phyloP scores from a whole-genome alignment of 2,113 vertebrate species.

The Indicator maculatus region DNA sequence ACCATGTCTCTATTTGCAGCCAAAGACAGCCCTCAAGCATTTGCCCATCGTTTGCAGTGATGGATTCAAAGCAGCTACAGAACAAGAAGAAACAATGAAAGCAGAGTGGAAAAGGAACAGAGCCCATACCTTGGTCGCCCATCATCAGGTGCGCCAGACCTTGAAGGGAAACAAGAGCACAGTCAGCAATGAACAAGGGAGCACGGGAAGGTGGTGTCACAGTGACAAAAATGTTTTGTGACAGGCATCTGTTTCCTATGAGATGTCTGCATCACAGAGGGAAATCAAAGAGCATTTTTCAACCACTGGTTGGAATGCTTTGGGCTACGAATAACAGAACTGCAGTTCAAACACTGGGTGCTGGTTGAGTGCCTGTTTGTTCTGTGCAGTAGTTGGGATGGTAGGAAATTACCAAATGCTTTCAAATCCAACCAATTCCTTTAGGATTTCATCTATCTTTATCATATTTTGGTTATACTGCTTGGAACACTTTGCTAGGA shows the following conservation, averaged over 20 bases:
- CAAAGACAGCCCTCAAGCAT: slow-evolving; percentile 81
- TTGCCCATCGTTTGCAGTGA: slow-evolving; percentile 77
- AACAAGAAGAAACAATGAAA: slow-evolving; percentile 82
- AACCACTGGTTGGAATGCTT: slow-evolving; percentile 85
- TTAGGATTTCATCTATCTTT: slow-evolving; percentile 42
- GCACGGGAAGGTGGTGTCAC: slow-evolving; percentile 89
- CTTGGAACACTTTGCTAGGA: slow-evolving; percentile 40
- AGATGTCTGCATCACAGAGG: slow-evolving; percentile 85
- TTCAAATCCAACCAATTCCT: slow-evolving; percentile 71
- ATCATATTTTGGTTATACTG: slow-evolving; percentile 12
- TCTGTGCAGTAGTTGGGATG: slow-evolving; percentile 29
- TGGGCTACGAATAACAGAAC: slow-evolving; percentile 74
- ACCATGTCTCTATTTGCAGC: slow-evolving; percentile 82
- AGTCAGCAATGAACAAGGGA: slow-evolving; percentile 98
- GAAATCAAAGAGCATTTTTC: slow-evolving; percentile 83
- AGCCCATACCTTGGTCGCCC: slow-evolving; percentile 99
- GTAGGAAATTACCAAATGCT: slow-evolving; percentile 59
- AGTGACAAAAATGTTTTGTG: slow-evolving; percentile 83
- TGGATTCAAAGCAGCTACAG: slow-evolving; percentile 79
- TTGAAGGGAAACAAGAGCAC: slow-evolving; percentile 99
- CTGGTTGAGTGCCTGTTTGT: slow-evolving; percentile 59
- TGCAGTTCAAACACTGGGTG: slow-evolving; percentile 66
- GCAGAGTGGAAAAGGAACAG: slow-evolving; percentile 92
- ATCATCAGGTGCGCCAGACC: slow-evolving; percentile 99
- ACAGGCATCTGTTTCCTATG: slow-evolving; percentile 86